Conservation (phyloP, 2,888 invertebrate genomes). For the Rhagophthalmus giganteus region DNA sequence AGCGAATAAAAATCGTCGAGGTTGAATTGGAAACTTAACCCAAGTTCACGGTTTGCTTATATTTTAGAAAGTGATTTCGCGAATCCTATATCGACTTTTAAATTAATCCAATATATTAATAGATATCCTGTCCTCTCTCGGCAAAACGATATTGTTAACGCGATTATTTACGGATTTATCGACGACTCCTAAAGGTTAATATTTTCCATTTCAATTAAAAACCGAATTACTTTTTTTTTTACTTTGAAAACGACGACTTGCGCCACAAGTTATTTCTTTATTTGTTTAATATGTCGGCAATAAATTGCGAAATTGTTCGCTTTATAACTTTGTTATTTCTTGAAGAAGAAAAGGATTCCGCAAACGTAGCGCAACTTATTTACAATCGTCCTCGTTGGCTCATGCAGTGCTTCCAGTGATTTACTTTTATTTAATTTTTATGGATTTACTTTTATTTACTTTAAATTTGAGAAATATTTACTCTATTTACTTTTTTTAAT, state of each 20-base stretch:
- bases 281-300: slow-evolving; percentile 5
- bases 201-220: too few relatives aligned
- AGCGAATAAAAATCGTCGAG: slow-evolving; percentile 30
- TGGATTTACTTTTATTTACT: too few relatives aligned
- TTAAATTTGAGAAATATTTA: too few relatives aligned
- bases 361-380: slow-evolving; percentile 24
- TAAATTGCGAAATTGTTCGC: slow-evolving; percentile 10
- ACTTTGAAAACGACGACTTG: background rate
- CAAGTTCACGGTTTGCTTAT: slow-evolving; percentile 29
- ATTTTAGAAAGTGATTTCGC: slow-evolving; percentile 24
- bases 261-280: slow-evolving; percentile 4
- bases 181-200: too few relatives aligned
- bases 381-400: slow-evolving; percentile 25
- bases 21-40: slow-evolving; percentile 16
- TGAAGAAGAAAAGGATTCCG: slow-evolving; percentile 12
- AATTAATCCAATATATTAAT: slow-evolving; percentile 3
- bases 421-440: too few relatives aligned
- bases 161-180: too few relatives aligned
- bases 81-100: slow-evolving; percentile 2
- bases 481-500: too few relatives aligned
- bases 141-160: too few relatives aligned
- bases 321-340: slow-evolving; percentile 16
- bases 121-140: too few relatives aligned
- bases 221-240: too few relatives aligned
- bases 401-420: too few relatives aligned